Percentiles rank a stretch among this genome's conserved stretches.
Evolutionary conservation across 2,888 invertebrate genomes (phyloP).

Genomic region (Cantharis nigra): DNA sequence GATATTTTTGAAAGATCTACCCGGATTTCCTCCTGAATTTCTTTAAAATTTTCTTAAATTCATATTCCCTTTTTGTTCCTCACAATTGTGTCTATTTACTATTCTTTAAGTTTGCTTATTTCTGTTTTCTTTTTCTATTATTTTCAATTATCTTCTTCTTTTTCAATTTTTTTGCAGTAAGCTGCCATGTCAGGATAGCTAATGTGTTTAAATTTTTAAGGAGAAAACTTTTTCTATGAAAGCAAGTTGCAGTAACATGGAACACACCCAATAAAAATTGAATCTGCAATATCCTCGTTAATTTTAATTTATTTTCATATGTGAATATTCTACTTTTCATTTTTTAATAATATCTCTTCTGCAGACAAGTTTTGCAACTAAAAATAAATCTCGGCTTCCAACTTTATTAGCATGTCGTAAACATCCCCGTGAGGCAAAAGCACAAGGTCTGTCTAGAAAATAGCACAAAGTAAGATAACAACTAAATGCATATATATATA

Average conservation of each 20-base stretch:
- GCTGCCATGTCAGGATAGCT: too few species aligned
- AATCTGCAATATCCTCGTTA: neutral
- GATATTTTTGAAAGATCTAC: too few species aligned
- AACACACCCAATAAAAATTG: neutral
- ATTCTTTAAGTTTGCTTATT: too few species aligned
- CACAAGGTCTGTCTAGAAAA: constrained; percentile 12
- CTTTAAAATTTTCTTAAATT: too few species aligned
- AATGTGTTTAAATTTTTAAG: too few species aligned
- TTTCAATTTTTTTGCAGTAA: too few species aligned
- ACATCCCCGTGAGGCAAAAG: constrained; percentile 13
- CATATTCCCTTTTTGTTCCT: too few species aligned
- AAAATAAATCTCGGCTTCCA: constrained; percentile 14
- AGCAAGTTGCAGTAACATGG: neutral
- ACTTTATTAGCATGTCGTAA: constrained; percentile 27
- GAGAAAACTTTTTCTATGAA: neutral
- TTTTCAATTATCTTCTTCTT: too few species aligned
- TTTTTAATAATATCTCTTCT: neutral
- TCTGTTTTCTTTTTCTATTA: too few species aligned
- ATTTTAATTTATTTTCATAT: neutral
- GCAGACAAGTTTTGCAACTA: constrained; percentile 6
- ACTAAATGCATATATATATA: neutral
- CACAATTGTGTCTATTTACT: too few species aligned
- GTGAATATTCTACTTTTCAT: neutral
- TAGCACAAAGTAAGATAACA: neutral
- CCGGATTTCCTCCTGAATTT: too few species aligned